A percentile compares a stretch with the other conserved stretches of the same genome.
These are phyloP conservation scores for Heliconius himera DNA, from an alignment of 1,140 invertebrate species.

Conservation along the genomic window DNA sequence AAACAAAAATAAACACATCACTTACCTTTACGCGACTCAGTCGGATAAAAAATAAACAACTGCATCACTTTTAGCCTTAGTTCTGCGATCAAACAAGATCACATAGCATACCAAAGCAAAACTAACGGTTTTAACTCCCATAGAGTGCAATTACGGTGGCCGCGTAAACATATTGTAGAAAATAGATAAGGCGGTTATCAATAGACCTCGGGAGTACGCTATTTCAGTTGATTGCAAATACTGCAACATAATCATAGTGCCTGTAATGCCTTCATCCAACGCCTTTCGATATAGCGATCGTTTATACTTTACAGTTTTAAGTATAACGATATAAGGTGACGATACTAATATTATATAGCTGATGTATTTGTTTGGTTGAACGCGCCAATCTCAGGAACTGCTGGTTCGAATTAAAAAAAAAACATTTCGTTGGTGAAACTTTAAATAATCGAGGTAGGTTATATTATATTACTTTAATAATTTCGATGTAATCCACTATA, in stretches of 20 bases:
- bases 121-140: constrained; percentile 24
- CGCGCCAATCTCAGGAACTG: too few species aligned
- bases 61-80: too few species aligned
- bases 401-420: too few species aligned
- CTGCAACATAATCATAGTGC: constrained; percentile 63
- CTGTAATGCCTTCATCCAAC: constrained; percentile 72
- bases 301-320: not conserved
- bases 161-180: constrained; percentile 47
- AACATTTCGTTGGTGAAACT: too few species aligned
- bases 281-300: constrained; percentile 40
- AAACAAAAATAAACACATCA: too few species aligned
- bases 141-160: constrained; percentile 49
- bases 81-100: not conserved
- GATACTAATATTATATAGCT: too few species aligned
- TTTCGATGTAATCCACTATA: too few species aligned
- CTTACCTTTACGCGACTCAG: too few species aligned
- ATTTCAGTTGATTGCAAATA: constrained; percentile 68
- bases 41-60: too few species aligned
- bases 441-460: too few species aligned
- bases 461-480: too few species aligned
- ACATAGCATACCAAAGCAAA: not conserved
- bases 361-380: too few species aligned
- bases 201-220: constrained; percentile 55
- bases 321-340: not conserved
- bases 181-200: constrained; percentile 55